Evolutionary conservation across 2,113 vertebrate genomes (phyloP).

Genomic region (Festucalex cinctus): DNA sequence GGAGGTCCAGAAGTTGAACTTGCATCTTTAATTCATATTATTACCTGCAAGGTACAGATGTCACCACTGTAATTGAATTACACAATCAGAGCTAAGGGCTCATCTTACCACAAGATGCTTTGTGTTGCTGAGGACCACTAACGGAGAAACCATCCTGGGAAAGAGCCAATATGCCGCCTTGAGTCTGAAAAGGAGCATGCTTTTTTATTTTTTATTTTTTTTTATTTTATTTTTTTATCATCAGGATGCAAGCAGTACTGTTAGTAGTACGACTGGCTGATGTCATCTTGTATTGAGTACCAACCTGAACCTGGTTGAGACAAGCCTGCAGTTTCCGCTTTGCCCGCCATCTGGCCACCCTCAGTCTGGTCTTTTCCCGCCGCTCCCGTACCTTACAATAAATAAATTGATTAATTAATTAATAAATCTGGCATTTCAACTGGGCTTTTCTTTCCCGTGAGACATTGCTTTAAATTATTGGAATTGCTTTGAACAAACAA

Average conservation of each 20-base stretch:
- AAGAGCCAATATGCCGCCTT: slow-evolving; percentile 31
- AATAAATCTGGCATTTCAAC: no score
- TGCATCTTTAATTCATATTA: no score
- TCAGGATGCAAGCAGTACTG: no score
- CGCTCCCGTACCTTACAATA: slow-evolving; percentile 57
- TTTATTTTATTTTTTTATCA: no score
- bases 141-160: slow-evolving; percentile 19
- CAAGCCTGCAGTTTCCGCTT: slow-evolving; percentile 65
- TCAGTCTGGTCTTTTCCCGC: slow-evolving; percentile 63
- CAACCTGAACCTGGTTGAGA: slow-evolving; percentile 53
- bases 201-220: not conserved
- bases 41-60: not conserved
- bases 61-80: not conserved
- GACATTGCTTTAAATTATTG: no score
- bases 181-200: slow-evolving; percentile 14
- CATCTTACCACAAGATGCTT: slow-evolving; percentile 35
- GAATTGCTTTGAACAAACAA: no score
- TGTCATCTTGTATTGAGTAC: not conserved
- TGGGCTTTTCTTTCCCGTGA: no score
- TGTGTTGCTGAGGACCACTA: slow-evolving; percentile 33
- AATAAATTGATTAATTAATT: not conserved
- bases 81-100: not conserved
- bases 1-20: no score
- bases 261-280: no score
- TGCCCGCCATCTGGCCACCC: slow-evolving; percentile 64